Percentiles rank a stretch among this genome's conserved stretches.
These are phyloP conservation scores for Etia nguti DNA, from an alignment of 2,113 vertebrate species.

Conservation along the genomic window DNA sequence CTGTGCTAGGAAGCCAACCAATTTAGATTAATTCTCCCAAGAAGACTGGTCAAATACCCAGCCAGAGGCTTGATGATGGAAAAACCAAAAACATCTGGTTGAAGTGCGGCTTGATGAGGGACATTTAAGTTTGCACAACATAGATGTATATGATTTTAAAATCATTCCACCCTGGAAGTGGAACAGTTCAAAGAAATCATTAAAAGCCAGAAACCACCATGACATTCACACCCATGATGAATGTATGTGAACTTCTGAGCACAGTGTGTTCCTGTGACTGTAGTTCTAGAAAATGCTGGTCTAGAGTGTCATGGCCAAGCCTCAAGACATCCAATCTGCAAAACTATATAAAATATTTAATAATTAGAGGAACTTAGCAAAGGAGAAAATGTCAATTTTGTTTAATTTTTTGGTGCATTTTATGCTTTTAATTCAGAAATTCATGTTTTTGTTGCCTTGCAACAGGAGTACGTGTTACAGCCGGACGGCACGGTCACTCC, in stretches of 20 bases:
- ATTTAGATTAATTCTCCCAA: background rate
- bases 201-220: background rate
- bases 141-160: background rate
- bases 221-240: background rate
- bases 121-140: background rate
- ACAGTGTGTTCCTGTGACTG: background rate
- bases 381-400: background rate
- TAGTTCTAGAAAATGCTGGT: background rate
- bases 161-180: background rate
- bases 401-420: background rate
- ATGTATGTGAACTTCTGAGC: background rate
- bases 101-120: background rate
- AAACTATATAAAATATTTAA: background rate
- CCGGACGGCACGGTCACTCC: constrained; percentile 71
- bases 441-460: background rate
- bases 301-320: background rate
- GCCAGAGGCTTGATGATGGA: background rate
- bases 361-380: background rate
- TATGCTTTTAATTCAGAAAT: background rate
- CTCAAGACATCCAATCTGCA: background rate
- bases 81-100: background rate
- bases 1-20: background rate
- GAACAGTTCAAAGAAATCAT: background rate
- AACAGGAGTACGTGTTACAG: constrained; percentile 76
- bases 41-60: background rate